Conservation (phyloP, 2,797 vertebrate species). For the Cyclura pinguis region DNA sequence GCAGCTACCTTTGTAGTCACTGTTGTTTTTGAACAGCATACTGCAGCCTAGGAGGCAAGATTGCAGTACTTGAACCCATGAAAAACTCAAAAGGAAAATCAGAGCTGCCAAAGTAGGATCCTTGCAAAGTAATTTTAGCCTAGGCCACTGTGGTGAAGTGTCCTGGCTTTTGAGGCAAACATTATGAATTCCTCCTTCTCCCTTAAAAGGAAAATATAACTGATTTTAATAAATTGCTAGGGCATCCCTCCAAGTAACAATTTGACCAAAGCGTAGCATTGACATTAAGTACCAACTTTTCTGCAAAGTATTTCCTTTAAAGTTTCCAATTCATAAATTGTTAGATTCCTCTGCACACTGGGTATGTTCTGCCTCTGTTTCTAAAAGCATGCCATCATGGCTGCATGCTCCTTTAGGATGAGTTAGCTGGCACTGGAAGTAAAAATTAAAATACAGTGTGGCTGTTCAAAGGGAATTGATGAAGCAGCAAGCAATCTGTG, state of each 20-base stretch:
- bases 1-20: constrained; percentile 29
- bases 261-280: background rate
- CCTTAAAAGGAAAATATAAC: background rate
- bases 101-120: constrained; percentile 63
- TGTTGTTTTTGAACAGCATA: constrained; percentile 19
- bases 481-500: background rate
- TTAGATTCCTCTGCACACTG: background rate
- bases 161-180: constrained; percentile 31
- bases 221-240: background rate
- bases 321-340: background rate
- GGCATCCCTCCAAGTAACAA: background rate
- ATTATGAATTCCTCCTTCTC: constrained; percentile 35
- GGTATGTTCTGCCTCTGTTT: background rate
- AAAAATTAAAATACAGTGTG: background rate
- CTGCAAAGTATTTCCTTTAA: background rate
- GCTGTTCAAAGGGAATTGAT: background rate
- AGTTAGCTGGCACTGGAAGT: background rate
- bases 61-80: constrained; percentile 18
- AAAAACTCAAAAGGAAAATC: constrained; percentile 58
- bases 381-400: constrained; percentile 3
- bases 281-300: background rate
- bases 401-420: background rate
- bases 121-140: constrained; percentile 56
- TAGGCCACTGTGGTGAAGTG: constrained; percentile 24
- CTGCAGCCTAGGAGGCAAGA: constrained; percentile 5